Conservation (phyloP, 2,888 invertebrate species). For the Euzetes globulus region DNA sequence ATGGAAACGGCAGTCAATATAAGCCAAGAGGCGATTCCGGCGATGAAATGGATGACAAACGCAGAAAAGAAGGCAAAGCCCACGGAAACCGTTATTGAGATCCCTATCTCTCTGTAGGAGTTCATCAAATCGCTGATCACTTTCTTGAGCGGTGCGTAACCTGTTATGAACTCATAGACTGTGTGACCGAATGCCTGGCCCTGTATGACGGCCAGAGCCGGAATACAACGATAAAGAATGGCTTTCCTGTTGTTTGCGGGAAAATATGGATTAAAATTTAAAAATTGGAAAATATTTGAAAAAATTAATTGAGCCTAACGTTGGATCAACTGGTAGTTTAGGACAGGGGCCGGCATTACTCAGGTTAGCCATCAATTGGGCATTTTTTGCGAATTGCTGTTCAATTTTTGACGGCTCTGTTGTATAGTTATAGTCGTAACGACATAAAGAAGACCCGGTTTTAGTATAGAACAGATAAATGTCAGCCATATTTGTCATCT, state of each 20-base stretch:
- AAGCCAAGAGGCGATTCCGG: slow-evolving; percentile 75
- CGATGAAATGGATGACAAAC: slow-evolving; percentile 71
- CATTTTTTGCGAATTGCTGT: slow-evolving; percentile 46
- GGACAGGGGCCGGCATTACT: slow-evolving; percentile 63
- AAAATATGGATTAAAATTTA: not conserved
- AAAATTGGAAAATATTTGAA: not conserved
- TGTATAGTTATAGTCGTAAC: slow-evolving; percentile 48
- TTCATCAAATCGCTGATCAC: slow-evolving; percentile 77
- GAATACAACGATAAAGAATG: slow-evolving; percentile 79
- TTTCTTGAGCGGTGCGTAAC: slow-evolving; percentile 80
- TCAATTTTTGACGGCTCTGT: slow-evolving; percentile 41
- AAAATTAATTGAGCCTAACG: slow-evolving; percentile 50
- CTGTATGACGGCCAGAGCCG: slow-evolving; percentile 52
- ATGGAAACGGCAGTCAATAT: slow-evolving; percentile 72
- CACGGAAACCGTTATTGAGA: slow-evolving; percentile 68
- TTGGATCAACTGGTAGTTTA: slow-evolving; percentile 65
- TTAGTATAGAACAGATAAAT: slow-evolving; percentile 63
- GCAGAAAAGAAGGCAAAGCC: slow-evolving; percentile 75
- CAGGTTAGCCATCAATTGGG: not conserved
- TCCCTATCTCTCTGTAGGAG: slow-evolving; percentile 76
- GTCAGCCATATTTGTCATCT: slow-evolving; percentile 58
- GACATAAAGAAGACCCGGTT: slow-evolving; percentile 68
- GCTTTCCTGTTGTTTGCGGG: slow-evolving; percentile 55
- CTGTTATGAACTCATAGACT: slow-evolving; percentile 72
- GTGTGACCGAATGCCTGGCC: slow-evolving; percentile 60